A percentile compares a stretch with the other conserved stretches of the same genome.
Conservation (phyloP, 2,888 invertebrate species). For the Hyppa rectilinea region DNA sequence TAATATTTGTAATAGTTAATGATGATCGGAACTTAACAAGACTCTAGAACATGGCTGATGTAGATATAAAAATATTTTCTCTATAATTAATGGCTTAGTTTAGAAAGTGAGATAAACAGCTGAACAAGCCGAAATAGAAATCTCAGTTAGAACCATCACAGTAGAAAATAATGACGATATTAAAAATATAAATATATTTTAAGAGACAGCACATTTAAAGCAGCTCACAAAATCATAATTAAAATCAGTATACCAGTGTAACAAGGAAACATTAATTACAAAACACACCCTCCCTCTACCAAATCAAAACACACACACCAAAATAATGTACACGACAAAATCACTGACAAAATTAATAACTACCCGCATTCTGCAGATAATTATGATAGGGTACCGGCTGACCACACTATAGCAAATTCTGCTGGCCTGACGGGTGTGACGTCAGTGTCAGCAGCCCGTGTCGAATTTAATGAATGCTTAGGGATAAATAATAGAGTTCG, state of each 20-base stretch:
- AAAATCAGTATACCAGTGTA: constrained; percentile 5
- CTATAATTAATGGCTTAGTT: neutral
- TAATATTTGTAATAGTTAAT: neutral
- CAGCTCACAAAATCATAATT: constrained; percentile 1
- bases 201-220: neutral
- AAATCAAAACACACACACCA: constrained; percentile 23
- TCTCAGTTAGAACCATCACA: no score
- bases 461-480: constrained; percentile 80
- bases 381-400: constrained; percentile 57
- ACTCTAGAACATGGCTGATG: neutral
- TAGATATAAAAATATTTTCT: neutral
- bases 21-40: neutral
- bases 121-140: neutral
- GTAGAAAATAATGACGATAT: neutral
- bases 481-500: constrained; percentile 82
- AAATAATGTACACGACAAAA: constrained; percentile 32
- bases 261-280: constrained; percentile 20
- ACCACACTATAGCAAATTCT: constrained; percentile 60
- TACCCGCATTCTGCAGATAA: constrained; percentile 57
- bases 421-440: constrained; percentile 47
- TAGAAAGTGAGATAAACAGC: neutral
- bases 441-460: constrained; percentile 69
- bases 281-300: constrained; percentile 4
- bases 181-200: neutral
- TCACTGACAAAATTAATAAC: constrained; percentile 61